These are phyloP conservation scores for Volucella inanis DNA, from an alignment of 2,888 invertebrate species.

Conservation along the genomic window DNA sequence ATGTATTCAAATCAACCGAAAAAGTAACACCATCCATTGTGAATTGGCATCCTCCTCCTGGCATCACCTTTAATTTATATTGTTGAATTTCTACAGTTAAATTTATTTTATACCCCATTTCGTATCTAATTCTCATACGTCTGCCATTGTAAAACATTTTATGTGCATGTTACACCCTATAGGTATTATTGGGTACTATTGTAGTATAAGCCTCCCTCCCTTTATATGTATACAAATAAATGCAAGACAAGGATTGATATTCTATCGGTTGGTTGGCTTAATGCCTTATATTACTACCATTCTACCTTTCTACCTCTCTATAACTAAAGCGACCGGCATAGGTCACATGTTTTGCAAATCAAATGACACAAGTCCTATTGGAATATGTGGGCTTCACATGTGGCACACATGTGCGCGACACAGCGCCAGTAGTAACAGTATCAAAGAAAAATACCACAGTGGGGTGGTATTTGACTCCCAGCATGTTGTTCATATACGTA, in stretches of 20 bases:
- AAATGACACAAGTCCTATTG: constrained; percentile 70
- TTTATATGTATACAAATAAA: not conserved
- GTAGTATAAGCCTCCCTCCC: not conserved
- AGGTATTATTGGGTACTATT: constrained; percentile 6
- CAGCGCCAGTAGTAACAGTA: constrained; percentile 1
- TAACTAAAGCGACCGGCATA: constrained; percentile 40
- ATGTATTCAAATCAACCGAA: constrained; percentile 37
- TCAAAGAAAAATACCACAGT: constrained; percentile 21
- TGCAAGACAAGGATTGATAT: constrained; percentile 72
- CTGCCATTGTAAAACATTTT: constrained; percentile 73
- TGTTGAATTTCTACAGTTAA: constrained; percentile 65
- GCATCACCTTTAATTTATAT: constrained; percentile 67
- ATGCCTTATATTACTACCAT: constrained; percentile 47
- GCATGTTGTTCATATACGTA: constrained; percentile 10
- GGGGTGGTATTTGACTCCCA: constrained; percentile 41
- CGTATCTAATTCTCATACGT: constrained; percentile 72
- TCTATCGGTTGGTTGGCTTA: constrained; percentile 71
- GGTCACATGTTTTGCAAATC: constrained; percentile 74
- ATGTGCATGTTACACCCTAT: constrained; percentile 70
- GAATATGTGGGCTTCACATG: constrained; percentile 39
- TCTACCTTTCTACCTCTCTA: not conserved
- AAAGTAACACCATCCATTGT: constrained; percentile 33
- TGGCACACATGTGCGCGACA: constrained; percentile 34
- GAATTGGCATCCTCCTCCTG: constrained; percentile 8
- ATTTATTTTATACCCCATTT: constrained; percentile 58